Conservation (phyloP, 1,140 invertebrate species). For the Papilio polytes region DNA sequence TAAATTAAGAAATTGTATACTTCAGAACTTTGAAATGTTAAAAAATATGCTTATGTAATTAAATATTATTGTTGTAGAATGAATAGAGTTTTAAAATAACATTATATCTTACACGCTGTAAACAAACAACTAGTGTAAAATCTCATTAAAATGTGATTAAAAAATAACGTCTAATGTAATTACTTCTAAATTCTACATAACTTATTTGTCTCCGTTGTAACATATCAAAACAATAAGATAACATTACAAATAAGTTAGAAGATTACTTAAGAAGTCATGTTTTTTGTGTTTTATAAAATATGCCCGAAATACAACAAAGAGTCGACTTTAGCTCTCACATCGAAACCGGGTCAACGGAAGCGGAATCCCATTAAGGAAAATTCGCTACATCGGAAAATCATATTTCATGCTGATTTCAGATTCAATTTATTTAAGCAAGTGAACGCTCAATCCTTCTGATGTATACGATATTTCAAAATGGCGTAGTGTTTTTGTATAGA, state of each 20-base stretch:
- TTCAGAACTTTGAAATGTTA: neutral
- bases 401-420: conserved; percentile 26
- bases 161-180: neutral
- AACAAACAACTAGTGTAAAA: too few species aligned
- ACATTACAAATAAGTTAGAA: neutral
- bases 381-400: conserved; percentile 29
- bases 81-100: too few species aligned
- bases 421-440: conserved; percentile 21
- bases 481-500: neutral
- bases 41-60: too few species aligned
- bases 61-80: too few species aligned
- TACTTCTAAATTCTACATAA: too few species aligned
- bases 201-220: too few species aligned
- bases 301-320: conserved; percentile 1
- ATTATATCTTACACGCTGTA: too few species aligned
- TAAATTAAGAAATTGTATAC: neutral
- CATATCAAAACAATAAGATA: neutral
- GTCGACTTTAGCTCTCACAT: neutral
- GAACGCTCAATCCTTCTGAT: conserved; percentile 16
- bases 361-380: conserved; percentile 25
- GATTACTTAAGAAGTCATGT: neutral
- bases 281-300: conserved; percentile 15
- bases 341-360: conserved; percentile 18
- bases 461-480: neutral
- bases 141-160: too few species aligned